These are phyloP conservation scores for Leptinotarsa rubiginosa DNA, from an alignment of 2,888 invertebrate genomes.

Conservation along the genomic window DNA sequence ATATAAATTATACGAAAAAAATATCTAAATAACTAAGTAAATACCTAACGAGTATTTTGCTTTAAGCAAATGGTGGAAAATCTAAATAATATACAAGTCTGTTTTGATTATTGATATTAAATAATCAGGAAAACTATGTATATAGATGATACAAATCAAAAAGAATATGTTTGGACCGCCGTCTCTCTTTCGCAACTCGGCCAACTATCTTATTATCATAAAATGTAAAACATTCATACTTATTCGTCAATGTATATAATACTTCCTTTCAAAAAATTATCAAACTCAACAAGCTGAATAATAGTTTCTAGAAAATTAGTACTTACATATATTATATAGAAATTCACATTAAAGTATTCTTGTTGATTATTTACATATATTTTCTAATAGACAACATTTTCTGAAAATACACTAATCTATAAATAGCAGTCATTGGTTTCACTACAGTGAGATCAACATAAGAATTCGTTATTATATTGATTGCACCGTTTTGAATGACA, in stretches of 20 bases:
- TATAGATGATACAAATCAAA: not conserved
- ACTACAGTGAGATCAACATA: slow-evolving; percentile 42
- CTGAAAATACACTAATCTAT: slow-evolving; percentile 50
- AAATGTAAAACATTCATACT: slow-evolving; percentile 10
- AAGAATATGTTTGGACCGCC: slow-evolving; percentile 18
- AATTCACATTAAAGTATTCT: slow-evolving; percentile 18
- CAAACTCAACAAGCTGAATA: slow-evolving; percentile 21
- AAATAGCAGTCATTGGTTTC: slow-evolving; percentile 51
- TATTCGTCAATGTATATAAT: slow-evolving; percentile 17
- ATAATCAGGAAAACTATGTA: too few species aligned
- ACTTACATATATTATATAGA: slow-evolving; percentile 21
- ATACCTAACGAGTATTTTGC: slow-evolving; percentile 42
- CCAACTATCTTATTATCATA: slow-evolving; percentile 10
- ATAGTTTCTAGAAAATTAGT: slow-evolving; percentile 20
- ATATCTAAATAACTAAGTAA: slow-evolving; percentile 37
- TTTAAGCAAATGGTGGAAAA: slow-evolving; percentile 33
- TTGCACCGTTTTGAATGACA: slow-evolving; percentile 31
- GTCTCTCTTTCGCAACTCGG: not conserved
- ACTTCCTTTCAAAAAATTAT: slow-evolving; percentile 3
- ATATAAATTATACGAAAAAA: slow-evolving; percentile 13
- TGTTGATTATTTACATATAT: slow-evolving; percentile 51
- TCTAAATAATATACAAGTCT: slow-evolving; percentile 38
- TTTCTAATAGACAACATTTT: slow-evolving; percentile 54
- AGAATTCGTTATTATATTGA: slow-evolving; percentile 36
- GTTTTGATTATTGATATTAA: not conserved